A percentile compares a stretch with the other conserved stretches of the same genome.
Evolutionary conservation across 2,113 vertebrate species (phyloP).

Genomic region (Pyrgilauda ruficollis): DNA sequence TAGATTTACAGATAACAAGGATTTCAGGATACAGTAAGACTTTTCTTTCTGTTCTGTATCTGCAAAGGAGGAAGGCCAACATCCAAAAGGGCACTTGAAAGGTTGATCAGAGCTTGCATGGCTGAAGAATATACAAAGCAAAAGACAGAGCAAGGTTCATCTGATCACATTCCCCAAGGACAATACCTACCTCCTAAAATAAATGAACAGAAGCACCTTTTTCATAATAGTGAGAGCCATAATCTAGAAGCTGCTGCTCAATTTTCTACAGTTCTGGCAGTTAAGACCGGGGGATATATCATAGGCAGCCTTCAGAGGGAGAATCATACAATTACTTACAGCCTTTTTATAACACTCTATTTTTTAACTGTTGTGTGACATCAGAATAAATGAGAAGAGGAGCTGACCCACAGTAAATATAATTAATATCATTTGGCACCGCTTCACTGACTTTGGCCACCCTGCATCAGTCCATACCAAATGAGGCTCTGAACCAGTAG

Average conservation of each 20-base stretch:
- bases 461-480: neutral
- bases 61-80: neutral
- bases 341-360: neutral
- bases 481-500: neutral
- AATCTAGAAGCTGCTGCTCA: neutral
- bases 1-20: slow-evolving; percentile 26
- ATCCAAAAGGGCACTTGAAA: slow-evolving; percentile 1
- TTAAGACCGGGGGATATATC: neutral
- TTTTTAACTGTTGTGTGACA: neutral
- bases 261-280: neutral
- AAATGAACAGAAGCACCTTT: neutral
- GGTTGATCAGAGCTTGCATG: slow-evolving; percentile 9
- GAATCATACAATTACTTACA: neutral
- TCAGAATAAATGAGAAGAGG: neutral
- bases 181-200: slow-evolving; percentile 1
- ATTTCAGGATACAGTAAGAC: neutral
- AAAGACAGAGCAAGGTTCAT: neutral
- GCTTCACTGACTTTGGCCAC: neutral
- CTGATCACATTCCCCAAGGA: neutral
- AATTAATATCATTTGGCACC: neutral
- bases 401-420: neutral
- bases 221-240: neutral
- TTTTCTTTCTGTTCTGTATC: neutral
- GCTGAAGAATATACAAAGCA: neutral
- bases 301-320: neutral